Base-by-base conservation (phyloP, 64 coral and sea anemone genomes). In the Pocillopora damicornis region DNA sequence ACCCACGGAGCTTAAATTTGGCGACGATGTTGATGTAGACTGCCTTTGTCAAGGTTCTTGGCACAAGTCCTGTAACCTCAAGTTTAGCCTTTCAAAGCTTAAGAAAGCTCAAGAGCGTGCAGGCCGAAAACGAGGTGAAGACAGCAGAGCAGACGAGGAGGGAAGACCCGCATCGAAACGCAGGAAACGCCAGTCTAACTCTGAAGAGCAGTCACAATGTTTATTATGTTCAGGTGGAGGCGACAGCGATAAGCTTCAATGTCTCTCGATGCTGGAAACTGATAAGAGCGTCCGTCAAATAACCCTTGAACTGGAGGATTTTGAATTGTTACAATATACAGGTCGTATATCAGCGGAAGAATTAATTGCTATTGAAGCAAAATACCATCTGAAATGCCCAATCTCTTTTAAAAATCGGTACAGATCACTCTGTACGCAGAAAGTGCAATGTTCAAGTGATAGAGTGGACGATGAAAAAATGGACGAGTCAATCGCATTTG, bases 31-130 rank as follows among this genome's bases (percentile, higher is more conserved):
- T 37, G 79, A 92, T 61, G 26, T 77, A 15, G 86, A 88, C 18
- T 61, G 17, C 26, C 61, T 92, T 9, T 59, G 62, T 76, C 10
- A 61, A n/a, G 86, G 22, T 22, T 91, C 80, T n/a, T 91, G 89
- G 89, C 89, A 91, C 37, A 90, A 83, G 61, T 91, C 81, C 35
- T 91, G 89, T 35, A 80, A 75, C 34, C 74, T 91, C 0, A 87
- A 88, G 51, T 84, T 88, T 63, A 93, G 86, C 51, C 15, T 60
- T 51, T 88, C 91, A 74, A 93, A 83, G 60, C 62, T 88, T 1
- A 42, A 83, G 77, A 93, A 88, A 93, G 86, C 91, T 42, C 56
- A 88, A 58, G 68, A 93, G 25, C 72, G 76, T 66, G 37, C 35
- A 1, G 15, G 2, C 9, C 76, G 67, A 76, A 93, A 83, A 59